Base-by-base conservation (phyloP, 2,888 invertebrate species). In the Brassicogethes aeneus region DNA sequence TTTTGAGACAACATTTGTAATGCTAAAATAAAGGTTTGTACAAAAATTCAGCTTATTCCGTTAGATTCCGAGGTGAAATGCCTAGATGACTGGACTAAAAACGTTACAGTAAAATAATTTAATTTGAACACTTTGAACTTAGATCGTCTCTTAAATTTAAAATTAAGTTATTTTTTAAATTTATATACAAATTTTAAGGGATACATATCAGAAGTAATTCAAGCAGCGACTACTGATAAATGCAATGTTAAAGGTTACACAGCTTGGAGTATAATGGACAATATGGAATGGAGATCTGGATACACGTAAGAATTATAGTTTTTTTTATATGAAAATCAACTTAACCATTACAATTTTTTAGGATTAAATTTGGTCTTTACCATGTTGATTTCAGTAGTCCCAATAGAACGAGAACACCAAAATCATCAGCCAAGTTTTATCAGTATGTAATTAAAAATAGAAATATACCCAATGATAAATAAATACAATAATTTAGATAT, bases 201-300 rank as follows among this genome's bases (percentile, higher is more conserved):
- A 43, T 48, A 50, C 30, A 30, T 47, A 8, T 36, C 29, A 10
- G 43, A 43, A 15, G 36, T 42, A 12, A 31, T 38, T 36, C 23
- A 34, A 5, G 13, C 3, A 13, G 16, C 3, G 3, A 34, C 14
- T 16, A 3, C 14, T 23, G 23, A 23, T 23, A 10, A 10, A 7
- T 17, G 77, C 46, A 69, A 70, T 37, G 72, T 83, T 1, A 59
- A 69, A 5, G 84, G 80, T 0, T 90, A 87, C 57, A 76, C 82
- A 0, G 76, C 79, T 40, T 88, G 88, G 86, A 82, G 82, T 47
- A 65, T 90, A 12, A 73, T 89, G 65, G 89, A 91, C 56, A 85
- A 85, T 58, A 85, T 82, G 63, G 88, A 90, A 62, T 89, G 88
- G 88, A 71, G 72, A 43, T 70, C 74, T 33, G 89, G 88, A 16